Conservation (phyloP, 1,140 invertebrate genomes). For the Fopius arisanus region DNA sequence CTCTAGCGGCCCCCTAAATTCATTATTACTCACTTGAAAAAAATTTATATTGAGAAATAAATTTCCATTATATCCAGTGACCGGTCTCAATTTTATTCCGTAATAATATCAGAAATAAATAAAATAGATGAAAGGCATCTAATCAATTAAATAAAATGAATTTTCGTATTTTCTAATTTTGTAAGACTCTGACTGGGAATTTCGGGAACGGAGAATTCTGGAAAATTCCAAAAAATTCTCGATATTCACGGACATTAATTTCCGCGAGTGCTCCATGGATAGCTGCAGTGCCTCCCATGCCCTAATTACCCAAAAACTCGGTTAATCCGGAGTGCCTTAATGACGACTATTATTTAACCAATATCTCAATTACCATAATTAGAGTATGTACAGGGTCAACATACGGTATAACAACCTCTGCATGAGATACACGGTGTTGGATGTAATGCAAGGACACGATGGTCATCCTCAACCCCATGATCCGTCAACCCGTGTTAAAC, state of each 20-base stretch:
- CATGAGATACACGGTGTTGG: conserved; percentile 1
- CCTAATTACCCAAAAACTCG: not conserved
- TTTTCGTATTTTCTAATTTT: too few species aligned
- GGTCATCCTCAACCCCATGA: not conserved
- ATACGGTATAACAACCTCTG: not conserved
- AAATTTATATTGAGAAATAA: too few species aligned
- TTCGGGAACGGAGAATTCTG: too few species aligned
- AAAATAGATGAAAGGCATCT: too few species aligned
- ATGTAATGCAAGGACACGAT: not conserved
- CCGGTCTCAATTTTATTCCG: too few species aligned
- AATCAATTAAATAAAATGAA: too few species aligned
- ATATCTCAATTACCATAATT: conserved; percentile 2
- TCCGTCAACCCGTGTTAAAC: not conserved
- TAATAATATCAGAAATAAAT: too few species aligned
- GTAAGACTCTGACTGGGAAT: too few species aligned
- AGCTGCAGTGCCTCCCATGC: not conserved
- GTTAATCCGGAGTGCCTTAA: not conserved
- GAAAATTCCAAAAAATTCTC: too few species aligned
- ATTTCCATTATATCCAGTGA: too few species aligned
- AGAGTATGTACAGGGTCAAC: not conserved
- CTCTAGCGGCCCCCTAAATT: not conserved
- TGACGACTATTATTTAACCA: conserved; percentile 10
- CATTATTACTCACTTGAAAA: not conserved
- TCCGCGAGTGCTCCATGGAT: too few species aligned
- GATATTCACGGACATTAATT: too few species aligned